Conservation (phyloP, 2,888 invertebrate species). For the Labia minor region DNA sequence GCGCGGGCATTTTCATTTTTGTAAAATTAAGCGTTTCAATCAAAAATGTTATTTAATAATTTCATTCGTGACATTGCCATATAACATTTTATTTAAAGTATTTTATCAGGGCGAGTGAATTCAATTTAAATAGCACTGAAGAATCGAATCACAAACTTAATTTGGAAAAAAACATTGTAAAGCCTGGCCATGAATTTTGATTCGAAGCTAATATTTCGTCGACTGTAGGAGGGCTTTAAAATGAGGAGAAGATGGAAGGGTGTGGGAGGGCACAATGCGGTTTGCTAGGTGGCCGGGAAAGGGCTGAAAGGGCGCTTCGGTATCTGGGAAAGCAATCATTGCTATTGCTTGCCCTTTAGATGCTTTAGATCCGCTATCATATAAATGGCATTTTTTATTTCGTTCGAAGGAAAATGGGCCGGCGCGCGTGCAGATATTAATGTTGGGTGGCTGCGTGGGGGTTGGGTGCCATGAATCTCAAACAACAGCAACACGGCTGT, state of each 20-base stretch:
- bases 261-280: constrained; percentile 13
- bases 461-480: constrained; percentile 13
- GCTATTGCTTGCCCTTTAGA: constrained; percentile 13
- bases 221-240: constrained; percentile 5
- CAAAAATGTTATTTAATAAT: constrained; percentile 13
- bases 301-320: constrained; percentile 13
- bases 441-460: not conserved
- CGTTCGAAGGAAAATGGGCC: constrained; percentile 13
- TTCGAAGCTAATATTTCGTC: constrained; percentile 13
- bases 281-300: constrained; percentile 8
- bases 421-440: constrained; percentile 13
- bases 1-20: constrained; percentile 7
- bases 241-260: not conserved
- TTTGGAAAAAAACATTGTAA: constrained; percentile 13
- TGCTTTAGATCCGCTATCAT: constrained; percentile 13
- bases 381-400: constrained; percentile 13
- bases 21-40: constrained; percentile 13
- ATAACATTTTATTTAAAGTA: constrained; percentile 7
- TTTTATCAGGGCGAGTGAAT: constrained; percentile 7
- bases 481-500: constrained; percentile 13
- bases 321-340: constrained; percentile 5
- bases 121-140: constrained; percentile 7
- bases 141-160: constrained; percentile 5
- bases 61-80: constrained; percentile 2
- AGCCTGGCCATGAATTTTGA: constrained; percentile 7